Evolutionary conservation across 2,113 vertebrate genomes (phyloP).

Genomic region (Chunga burmeisteri): DNA sequence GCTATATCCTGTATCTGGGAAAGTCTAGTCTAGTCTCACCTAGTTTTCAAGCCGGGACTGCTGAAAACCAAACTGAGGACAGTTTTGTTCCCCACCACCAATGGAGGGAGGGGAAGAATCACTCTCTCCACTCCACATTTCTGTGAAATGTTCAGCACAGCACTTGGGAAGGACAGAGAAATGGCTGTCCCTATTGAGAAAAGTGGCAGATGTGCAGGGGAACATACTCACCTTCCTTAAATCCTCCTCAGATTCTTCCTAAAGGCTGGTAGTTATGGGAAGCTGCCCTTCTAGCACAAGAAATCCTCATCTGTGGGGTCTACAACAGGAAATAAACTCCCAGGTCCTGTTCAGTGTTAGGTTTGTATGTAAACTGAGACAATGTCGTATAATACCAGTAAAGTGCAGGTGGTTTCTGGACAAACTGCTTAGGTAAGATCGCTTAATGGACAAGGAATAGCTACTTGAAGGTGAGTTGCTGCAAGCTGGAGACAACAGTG

Average conservation of each 20-base stretch:
- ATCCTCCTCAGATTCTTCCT: neutral
- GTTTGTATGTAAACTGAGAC: neutral
- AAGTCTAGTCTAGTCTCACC: neutral
- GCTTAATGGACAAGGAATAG: neutral
- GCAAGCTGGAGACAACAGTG: neutral
- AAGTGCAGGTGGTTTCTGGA: neutral
- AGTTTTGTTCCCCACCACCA: neutral
- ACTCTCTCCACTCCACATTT: neutral
- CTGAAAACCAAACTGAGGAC: neutral
- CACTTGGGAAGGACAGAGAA: neutral
- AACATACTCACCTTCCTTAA: neutral
- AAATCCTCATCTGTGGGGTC: neutral
- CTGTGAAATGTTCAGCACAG: neutral
- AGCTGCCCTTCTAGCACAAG: neutral
- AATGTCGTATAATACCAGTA: neutral
- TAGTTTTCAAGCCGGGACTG: neutral
- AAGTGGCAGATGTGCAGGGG: neutral
- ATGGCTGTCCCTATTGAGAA: neutral
- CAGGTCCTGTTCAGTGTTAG: neutral
- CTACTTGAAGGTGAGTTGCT: neutral
- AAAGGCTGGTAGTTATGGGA: neutral
- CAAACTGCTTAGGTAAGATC: neutral
- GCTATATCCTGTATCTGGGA: fast-evolving
- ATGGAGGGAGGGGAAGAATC: neutral
- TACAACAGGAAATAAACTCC: neutral